Conservation (phyloP, 2,888 invertebrate genomes). For the Cepaea hortensis region DNA sequence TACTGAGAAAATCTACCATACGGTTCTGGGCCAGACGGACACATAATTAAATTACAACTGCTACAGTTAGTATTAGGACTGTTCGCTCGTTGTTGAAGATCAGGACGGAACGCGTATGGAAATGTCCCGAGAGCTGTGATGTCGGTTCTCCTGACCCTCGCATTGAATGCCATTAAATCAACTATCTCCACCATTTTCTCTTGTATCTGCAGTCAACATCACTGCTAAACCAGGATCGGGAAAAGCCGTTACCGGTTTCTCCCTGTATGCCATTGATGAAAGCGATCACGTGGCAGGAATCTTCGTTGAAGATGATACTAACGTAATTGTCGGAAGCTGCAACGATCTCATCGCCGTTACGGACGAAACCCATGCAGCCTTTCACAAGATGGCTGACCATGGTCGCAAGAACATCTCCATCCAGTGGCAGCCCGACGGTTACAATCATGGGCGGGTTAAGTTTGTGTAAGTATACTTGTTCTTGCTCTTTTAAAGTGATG, state of each 20-base stretch:
- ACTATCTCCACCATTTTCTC: too few species aligned
- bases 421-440: conserved; percentile 33
- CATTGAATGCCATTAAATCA: too few species aligned
- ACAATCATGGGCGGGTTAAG: conserved; percentile 20
- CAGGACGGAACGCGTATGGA: too few species aligned
- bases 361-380: conserved; percentile 24
- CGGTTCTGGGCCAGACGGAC: too few species aligned
- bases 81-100: too few species aligned
- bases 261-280: conserved; percentile 35
- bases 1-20: too few species aligned
- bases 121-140: too few species aligned
- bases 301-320: conserved; percentile 8
- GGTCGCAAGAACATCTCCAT: conserved; percentile 29
- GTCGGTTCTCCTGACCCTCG: too few species aligned
- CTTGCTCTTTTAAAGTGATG: background rate
- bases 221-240: conserved; percentile 12
- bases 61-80: too few species aligned
- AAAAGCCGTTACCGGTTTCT: conserved; percentile 20
- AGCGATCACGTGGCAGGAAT: conserved; percentile 13
- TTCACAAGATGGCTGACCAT: conserved; percentile 25
- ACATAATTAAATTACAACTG: too few species aligned
- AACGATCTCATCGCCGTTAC: conserved; percentile 16
- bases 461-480: conserved; percentile 18
- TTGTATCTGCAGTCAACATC: conserved; percentile 21
- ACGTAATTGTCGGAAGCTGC: conserved; percentile 30